Evolutionary conservation across 2,888 invertebrate species (phyloP), one percentile per base, ranked within the genome.

Genomic region (Osmoderma eremita): DNA sequence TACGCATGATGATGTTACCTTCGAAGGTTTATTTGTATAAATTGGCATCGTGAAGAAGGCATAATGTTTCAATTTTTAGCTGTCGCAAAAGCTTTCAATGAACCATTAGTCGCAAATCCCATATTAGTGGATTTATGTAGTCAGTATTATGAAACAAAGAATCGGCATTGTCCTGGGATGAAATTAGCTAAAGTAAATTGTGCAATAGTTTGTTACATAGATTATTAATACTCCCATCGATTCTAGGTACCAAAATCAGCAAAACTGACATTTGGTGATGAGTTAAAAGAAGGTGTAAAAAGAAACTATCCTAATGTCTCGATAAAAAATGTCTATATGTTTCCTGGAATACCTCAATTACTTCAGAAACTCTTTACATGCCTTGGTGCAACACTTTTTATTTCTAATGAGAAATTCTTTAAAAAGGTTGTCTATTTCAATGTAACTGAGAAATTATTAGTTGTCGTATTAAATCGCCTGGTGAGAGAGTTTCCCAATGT

Each of bases 1-100:
- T 1, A 92, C 92, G 13, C 91, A 92, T 78, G 92, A 92, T 81
- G 92, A 92, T 79, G 83, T 90, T 73, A 92, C 92, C 0, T 91
- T 88, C 81, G 88, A 88, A 83, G 91, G 90, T 80, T 72, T 36
- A 13, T 6, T 48, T 24, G 6, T 53, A 8, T 24, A 2, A 1
- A 30, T 17, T n/a, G 15, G 1, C 6, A 53, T 18, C 2, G n/a
- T 17, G 12, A 39, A 36, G n/a, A 13, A 53, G 12, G 10, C 3
- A 20, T 5, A 13, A 38, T n/a, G 39, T 53, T 30, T 48, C 39
- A n/a, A 45, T 48, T 24, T 80, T 17, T 72, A 86, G 86, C 83
- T 65, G 83, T 86, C n/a, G 86, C 85, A 0, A 82, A 82, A 74
- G 87, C 87, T 18, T 87, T 87, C 74, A 74, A 81, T 64, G 82